Base-by-base conservation (phyloP, 2,797 vertebrate genomes). In the Phrynocephalus guinanensis region DNA sequence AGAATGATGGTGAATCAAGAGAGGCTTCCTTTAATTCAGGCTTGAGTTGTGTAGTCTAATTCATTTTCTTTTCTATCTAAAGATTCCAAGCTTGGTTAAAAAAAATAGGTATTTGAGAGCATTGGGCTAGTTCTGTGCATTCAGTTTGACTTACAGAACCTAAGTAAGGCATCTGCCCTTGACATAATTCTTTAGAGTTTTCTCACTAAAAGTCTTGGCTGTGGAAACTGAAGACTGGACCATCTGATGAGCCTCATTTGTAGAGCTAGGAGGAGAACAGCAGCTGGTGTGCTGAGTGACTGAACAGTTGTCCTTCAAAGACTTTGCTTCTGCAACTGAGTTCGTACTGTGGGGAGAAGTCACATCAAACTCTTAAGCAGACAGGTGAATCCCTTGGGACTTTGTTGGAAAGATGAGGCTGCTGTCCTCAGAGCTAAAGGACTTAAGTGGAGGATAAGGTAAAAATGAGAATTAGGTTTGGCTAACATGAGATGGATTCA, bases 381-480 rank as follows among this genome's bases (percentile, higher is more conserved):
- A 6, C 90, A 97, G 10, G 52, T 98, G 6, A 96, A 97, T 92
- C 97, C 97, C 28, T 95, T 99, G 86, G 98, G 98, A 90, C 95
- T 99, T 85, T 97, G 98, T 72, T 99, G 98, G 98, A 94, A 20
- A 95, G 95, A 0, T 98, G 91, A 95, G 94, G 79, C 2, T 7
- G 0, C 87, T 99, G 22, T 96, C 97, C 0, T 95, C 97, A 0
- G 28, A 93, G 0, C 92, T 99, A 68, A 97, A 97, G 96, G 97
- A 97, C 88, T 5, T 97, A 92, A 84, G 95, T 99, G 85, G 98
- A 99, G 91, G 98, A 99, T 93, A 99, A 99, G 98, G 98, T 98
- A 94, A 1, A 48, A 77, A 38, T 68, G 16, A 70, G 0, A 38
- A 72, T 24, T 1, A 10, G 16, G 22, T 8, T 22, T 44, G 38